Evolutionary conservation across 2,113 vertebrate genomes (phyloP), one percentile per base, ranked within the genome.

Genomic region (Anarrhichthys ocellatus): DNA sequence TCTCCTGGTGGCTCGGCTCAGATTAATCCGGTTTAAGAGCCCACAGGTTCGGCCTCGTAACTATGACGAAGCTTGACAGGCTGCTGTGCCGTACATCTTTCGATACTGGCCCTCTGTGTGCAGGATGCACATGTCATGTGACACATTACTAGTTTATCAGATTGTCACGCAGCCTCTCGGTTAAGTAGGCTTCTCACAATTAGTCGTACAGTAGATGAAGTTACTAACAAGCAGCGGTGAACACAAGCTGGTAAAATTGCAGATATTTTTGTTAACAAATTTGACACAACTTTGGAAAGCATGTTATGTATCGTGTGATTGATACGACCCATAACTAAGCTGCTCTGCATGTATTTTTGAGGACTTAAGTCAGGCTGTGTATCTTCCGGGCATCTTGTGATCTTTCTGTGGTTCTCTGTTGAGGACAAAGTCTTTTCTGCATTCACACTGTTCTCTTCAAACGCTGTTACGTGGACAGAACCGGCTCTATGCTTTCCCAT

Each of bases 341-440:
- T 24, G 32, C 56, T 10, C 7, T 32, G 48, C 52, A 22, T 80
- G 64, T 75, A 1, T 81, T 83, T 73, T 56, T 54, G 44, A 46
- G 40, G 44, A 40, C 29, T 44, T 64, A 32, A 18, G 73, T 69
- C 72, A 32, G 29, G 32, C 11, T 4, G 2, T n/a, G 59, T 76
- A 8, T 81, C 75, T 68, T 83, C 48, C n/a, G 20, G 70, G 82
- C 73, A 22, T 91, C 89, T 90, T 92, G 85, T 92, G 91, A 91
- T 92, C 85, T 46, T 2, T 79, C 68, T 13, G 69, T 34, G 87
- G 83, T 82, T 90, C 14, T 2, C 29, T 18, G 5, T 18, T 27
- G 64, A 80, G 87, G 40, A 81, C 88, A 91, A 59, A 80, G 46
- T 84, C 79, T 89, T 91, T 84, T 62, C 89, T 90, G 73, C 81